phyloP scores from a whole-genome alignment of 2,797 vertebrate genomes.

The Sebastiscus tertius region DNA sequence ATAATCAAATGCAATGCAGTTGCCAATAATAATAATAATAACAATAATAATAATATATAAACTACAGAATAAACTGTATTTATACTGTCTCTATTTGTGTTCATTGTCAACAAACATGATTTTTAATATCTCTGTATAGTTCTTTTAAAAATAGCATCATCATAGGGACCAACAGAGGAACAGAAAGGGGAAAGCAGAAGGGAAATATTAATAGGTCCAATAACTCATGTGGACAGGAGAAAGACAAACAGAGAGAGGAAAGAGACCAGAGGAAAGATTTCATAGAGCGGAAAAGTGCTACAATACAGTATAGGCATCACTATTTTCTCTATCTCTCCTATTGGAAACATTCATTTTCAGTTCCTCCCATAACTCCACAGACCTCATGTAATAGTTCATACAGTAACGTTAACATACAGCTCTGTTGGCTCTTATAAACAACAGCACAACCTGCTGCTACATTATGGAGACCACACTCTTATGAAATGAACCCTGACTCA shows the following conservation, averaged over 20 bases:
- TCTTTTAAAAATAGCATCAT: conserved; percentile 72
- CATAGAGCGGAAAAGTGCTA: conserved; percentile 68
- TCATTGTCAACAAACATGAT: conserved; percentile 40
- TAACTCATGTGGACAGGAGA: conserved; percentile 39
- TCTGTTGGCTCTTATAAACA: conserved; percentile 24
- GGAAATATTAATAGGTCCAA: conserved; percentile 69
- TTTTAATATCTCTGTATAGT: conserved; percentile 57
- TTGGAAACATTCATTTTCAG: conserved; percentile 69
- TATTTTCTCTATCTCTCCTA: conserved; percentile 45
- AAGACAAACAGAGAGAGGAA: conserved; percentile 30
- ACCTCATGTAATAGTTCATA: conserved; percentile 21
- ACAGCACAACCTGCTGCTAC: conserved; percentile 36
- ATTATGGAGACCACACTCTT: conserved; percentile 26
- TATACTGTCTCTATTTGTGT: conserved; percentile 52
- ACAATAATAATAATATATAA: conserved; percentile 46
- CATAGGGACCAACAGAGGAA: conserved; percentile 37
- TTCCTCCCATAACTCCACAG: conserved; percentile 14
- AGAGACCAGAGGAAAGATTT: conserved; percentile 27
- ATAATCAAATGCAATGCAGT: conserved; percentile 29
- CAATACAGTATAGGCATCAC: conserved; percentile 58
- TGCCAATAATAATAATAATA: conserved; percentile 14
- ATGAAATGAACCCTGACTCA: conserved; percentile 5
- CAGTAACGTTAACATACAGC: conserved; percentile 15
- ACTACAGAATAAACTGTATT: conserved; percentile 44
- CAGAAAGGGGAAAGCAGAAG: conserved; percentile 20